phyloP scores from a whole-genome alignment of 2,888 invertebrate species.

The Xestia sexstrigata region DNA sequence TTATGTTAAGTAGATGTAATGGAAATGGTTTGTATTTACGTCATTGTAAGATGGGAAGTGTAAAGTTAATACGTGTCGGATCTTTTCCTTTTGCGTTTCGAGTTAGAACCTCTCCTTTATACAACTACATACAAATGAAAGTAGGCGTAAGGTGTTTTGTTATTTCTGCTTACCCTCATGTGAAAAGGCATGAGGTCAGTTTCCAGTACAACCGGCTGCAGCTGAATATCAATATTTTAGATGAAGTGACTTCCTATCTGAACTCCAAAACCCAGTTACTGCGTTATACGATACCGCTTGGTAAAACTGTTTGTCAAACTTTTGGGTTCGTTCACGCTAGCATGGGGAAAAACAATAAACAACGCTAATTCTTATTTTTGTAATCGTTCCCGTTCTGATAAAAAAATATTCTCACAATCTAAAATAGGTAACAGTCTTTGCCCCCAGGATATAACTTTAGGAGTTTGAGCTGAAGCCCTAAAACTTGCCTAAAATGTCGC shows the following conservation, averaged over 20 bases:
- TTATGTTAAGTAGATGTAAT: constrained; percentile 9
- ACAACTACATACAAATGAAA: too few relatives aligned
- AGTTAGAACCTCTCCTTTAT: not conserved
- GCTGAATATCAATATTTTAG: not conserved
- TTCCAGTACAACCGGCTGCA: not conserved
- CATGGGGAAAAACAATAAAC: not conserved
- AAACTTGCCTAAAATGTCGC: not conserved
- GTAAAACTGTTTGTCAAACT: not conserved
- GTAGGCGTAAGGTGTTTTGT: not conserved
- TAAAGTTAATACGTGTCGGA: not conserved
- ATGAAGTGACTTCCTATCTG: not conserved
- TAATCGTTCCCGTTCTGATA: not conserved
- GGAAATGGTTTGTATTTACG: constrained; percentile 3
- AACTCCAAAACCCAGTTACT: not conserved
- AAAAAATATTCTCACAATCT: not conserved
- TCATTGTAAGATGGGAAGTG: not conserved
- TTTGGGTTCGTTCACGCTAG: not conserved
- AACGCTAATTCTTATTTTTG: not conserved
- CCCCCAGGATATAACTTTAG: not conserved
- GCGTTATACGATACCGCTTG: not conserved
- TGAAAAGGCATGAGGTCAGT: not conserved
- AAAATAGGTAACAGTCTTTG: not conserved
- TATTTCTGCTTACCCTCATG: fast-evolving
- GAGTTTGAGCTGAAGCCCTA: not conserved
- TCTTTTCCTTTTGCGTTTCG: not conserved